phyloP scores from a whole-genome alignment of 2,113 vertebrate genomes.

The Clarias batrachus region DNA sequence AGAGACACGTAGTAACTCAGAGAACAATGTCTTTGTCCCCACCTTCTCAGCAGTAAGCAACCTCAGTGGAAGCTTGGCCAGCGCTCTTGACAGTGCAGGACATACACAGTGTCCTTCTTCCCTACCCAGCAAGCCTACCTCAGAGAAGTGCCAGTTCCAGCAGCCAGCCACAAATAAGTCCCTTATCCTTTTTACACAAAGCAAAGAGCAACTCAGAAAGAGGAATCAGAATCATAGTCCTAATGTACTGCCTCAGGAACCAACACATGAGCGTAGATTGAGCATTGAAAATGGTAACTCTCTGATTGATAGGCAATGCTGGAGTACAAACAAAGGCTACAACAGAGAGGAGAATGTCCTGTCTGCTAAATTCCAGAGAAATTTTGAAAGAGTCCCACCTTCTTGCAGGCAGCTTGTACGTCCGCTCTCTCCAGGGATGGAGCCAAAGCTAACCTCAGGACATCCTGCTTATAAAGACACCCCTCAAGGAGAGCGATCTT shows the following conservation, averaged over 20 bases:
- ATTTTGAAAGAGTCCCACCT: constrained; percentile 67
- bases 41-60: constrained; percentile 63
- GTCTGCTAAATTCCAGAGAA: constrained; percentile 62
- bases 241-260: constrained; percentile 54
- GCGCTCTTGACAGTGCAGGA: constrained; percentile 64
- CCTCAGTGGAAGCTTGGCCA: constrained; percentile 70
- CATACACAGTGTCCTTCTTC: constrained; percentile 45
- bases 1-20: constrained; percentile 68
- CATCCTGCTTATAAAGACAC: constrained; percentile 37
- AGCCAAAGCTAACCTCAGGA: constrained; percentile 50
- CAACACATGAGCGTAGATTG: constrained; percentile 23
- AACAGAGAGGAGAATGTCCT: constrained; percentile 58
- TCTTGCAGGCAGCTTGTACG: constrained; percentile 72
- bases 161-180: constrained; percentile 35
- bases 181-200: constrained; percentile 39
- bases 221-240: constrained; percentile 66
- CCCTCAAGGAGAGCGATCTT: constrained; percentile 44
- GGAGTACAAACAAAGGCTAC: constrained; percentile 39
- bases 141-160: constrained; percentile 49
- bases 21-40: constrained; percentile 73
- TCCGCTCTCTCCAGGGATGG: constrained; percentile 71
- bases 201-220: constrained; percentile 53
- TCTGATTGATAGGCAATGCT: constrained; percentile 49
- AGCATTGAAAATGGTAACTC: constrained; percentile 32
- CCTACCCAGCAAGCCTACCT: constrained; percentile 59